Percentiles rank a stretch among this genome's conserved stretches.
These are phyloP conservation scores for Pelecanus crispus DNA, from an alignment of 2,113 vertebrate species.

Conservation along the genomic window DNA sequence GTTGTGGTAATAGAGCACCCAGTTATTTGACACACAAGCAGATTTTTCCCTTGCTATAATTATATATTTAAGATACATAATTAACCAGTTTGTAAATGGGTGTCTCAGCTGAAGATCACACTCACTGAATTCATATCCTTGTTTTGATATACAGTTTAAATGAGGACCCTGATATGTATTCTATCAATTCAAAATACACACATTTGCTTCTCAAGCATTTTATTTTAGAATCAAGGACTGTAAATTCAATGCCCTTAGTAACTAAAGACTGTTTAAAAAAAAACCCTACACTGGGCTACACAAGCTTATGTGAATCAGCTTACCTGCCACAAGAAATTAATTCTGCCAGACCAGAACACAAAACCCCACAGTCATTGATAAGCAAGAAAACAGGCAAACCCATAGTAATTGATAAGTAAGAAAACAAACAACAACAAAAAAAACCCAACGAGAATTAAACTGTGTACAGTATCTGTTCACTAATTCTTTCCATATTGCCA, in stretches of 20 bases:
- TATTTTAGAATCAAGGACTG: neutral
- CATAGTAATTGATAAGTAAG: no score
- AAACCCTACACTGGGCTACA: neutral
- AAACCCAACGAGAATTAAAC: neutral
- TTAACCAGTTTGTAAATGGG: slow-evolving; percentile 28
- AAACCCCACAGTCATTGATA: neutral
- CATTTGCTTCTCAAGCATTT: neutral
- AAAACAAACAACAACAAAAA: neutral
- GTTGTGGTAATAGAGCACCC: neutral
- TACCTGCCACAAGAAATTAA: neutral
- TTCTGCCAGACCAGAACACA: neutral
- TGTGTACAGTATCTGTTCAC: neutral
- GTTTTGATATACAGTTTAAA: neutral
- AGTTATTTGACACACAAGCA: neutral
- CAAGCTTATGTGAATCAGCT: neutral
- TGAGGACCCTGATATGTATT: neutral
- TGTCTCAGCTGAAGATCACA: neutral
- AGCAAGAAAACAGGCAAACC: neutral
- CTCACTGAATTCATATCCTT: neutral
- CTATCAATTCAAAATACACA: neutral
- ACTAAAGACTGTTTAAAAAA: neutral
- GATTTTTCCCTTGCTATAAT: neutral
- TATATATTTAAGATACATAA: neutral
- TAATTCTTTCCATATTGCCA: neutral
- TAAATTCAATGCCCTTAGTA: neutral